Percentiles rank a stretch among this genome's conserved stretches.
These are phyloP conservation scores for Lophochroa leadbeateri DNA, from an alignment of 2,113 vertebrate genomes.

Conservation along the genomic window DNA sequence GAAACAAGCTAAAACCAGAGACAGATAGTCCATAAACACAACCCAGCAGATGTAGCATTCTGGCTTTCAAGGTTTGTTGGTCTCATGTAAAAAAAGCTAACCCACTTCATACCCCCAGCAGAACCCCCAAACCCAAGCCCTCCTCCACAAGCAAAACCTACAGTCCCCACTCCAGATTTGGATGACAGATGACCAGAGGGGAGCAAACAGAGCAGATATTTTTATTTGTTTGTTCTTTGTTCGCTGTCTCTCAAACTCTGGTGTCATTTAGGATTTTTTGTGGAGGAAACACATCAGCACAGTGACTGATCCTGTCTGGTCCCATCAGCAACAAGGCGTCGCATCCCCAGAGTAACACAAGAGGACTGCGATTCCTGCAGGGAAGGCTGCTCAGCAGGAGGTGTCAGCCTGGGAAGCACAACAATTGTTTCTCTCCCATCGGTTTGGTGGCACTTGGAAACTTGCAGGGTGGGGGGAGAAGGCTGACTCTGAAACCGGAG, in stretches of 20 bases:
- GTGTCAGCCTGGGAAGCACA: slow-evolving; percentile 54
- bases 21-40: not conserved
- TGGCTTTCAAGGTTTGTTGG: not conserved
- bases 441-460: not conserved
- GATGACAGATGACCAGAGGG: slow-evolving; percentile 13
- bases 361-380: slow-evolving; percentile 50
- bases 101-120: not conserved
- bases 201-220: not conserved
- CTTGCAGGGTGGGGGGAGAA: not conserved
- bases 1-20: not conserved
- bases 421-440: slow-evolving; percentile 36
- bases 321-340: slow-evolving; percentile 18
- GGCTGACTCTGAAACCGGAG: not conserved
- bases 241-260: not conserved
- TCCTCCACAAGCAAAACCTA: not conserved
- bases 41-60: not conserved
- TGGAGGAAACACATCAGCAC: slow-evolving; percentile 36
- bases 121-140: not conserved
- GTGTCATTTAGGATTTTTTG: slow-evolving; percentile 61
- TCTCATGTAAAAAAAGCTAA: not conserved
- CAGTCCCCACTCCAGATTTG: not conserved
- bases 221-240: slow-evolving; percentile 45
- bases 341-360: slow-evolving; percentile 21
- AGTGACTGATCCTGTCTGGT: slow-evolving; percentile 67
- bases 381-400: slow-evolving; percentile 49